phyloP scores from a whole-genome alignment of 2,113 vertebrate genomes.

The Casuarius casuarius region DNA sequence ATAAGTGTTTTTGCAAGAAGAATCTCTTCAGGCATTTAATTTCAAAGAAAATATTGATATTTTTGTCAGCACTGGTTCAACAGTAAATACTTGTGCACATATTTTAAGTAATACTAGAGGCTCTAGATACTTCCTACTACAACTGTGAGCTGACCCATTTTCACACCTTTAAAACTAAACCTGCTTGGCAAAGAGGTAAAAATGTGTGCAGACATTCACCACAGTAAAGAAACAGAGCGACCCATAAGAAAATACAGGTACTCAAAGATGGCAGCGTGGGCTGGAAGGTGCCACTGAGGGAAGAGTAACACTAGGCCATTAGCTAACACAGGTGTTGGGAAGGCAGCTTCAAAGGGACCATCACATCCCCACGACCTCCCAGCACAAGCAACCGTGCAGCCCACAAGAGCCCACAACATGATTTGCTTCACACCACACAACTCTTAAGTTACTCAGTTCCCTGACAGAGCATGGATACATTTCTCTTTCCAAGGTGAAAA shows the following conservation, averaged over 20 bases:
- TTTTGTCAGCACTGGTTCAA: neutral
- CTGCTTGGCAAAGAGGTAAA: neutral
- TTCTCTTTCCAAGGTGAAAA: neutral
- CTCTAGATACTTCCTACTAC: neutral
- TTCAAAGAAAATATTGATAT: neutral
- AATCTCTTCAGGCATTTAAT: neutral
- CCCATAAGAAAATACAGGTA: neutral
- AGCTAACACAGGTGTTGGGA: neutral
- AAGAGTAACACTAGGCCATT: fast-evolving
- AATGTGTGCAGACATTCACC: neutral
- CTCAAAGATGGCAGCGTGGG: fast-evolving
- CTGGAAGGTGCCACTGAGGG: neutral
- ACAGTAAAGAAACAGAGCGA: neutral
- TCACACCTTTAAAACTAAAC: neutral
- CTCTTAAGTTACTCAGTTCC: neutral
- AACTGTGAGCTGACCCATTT: constrained; percentile 52
- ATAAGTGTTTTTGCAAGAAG: neutral
- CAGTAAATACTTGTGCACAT: neutral
- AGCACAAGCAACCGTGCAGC: too few species aligned
- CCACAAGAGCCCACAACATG: fast-evolving
- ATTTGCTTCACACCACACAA: neutral
- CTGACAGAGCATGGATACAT: fast-evolving
- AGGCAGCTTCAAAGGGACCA: neutral
- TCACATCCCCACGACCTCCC: neutral
- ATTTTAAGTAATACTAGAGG: neutral